These are phyloP conservation scores for Lysiphlebus fabarum DNA, from an alignment of 1,140 invertebrate genomes.

Conservation along the genomic window DNA sequence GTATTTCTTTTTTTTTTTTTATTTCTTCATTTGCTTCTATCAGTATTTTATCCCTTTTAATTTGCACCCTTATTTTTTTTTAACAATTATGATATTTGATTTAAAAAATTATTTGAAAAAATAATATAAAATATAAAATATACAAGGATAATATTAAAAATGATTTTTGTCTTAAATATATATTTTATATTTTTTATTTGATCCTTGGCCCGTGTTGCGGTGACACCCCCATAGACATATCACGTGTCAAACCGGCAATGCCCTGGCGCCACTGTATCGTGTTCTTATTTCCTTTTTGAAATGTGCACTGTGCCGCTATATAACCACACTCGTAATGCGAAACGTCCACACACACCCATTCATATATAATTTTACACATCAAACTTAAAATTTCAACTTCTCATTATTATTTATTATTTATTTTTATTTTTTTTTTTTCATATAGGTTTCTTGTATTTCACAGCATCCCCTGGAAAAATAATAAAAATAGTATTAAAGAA, in stretches of 20 bases:
- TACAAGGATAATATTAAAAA: too few relatives aligned
- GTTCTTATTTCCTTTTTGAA: conserved; percentile 34
- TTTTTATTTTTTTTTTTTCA: background rate
- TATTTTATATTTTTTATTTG: background rate
- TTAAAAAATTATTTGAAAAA: too few relatives aligned
- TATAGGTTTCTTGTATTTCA: too few relatives aligned
- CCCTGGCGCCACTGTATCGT: conserved; percentile 50
- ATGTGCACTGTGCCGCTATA: conserved; percentile 28
- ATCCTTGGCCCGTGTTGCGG: conserved; percentile 18
- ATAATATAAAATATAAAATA: too few relatives aligned
- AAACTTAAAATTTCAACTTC: conserved; percentile 33
- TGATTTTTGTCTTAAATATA: too few relatives aligned
- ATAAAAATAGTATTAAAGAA: too few relatives aligned
- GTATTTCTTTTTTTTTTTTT: background rate
- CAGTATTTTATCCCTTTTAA: too few relatives aligned
- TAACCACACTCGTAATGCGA: conserved; percentile 18
- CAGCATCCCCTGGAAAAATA: too few relatives aligned
- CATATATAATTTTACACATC: conserved; percentile 9
- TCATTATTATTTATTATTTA: conserved; percentile 10
- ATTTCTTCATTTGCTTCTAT: background rate
- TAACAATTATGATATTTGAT: too few relatives aligned
- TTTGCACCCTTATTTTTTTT: too few relatives aligned
- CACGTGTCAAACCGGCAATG: conserved; percentile 47
- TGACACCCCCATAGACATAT: conserved; percentile 52
- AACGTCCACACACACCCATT: conserved; percentile 12